Percentiles rank a stretch among this genome's conserved stretches.
These are phyloP conservation scores for Borostomias antarcticus DNA, from an alignment of 2,797 vertebrate species.

Conservation along the genomic window DNA sequence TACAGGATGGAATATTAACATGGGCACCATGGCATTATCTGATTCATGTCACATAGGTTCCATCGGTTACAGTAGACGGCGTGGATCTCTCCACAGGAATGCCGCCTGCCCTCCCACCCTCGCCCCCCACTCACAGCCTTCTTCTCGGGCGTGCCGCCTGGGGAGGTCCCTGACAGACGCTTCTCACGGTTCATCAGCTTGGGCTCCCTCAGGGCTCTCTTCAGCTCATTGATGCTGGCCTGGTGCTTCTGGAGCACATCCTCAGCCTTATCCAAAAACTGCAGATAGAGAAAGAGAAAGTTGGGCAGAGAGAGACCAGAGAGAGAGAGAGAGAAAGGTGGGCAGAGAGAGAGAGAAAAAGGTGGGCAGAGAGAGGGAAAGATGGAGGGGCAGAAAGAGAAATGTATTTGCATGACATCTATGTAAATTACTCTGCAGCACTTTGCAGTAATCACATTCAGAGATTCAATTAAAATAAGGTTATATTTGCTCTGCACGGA, in stretches of 20 bases:
- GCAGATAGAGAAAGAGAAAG: constrained; percentile 21
- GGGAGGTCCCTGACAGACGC: constrained; percentile 86
- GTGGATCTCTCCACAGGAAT: not conserved
- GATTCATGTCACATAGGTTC: not conserved
- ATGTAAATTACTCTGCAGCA: not conserved
- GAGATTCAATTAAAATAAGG: constrained; percentile 4
- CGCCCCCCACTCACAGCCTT: constrained; percentile 77
- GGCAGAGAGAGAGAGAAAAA: not conserved
- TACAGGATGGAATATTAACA: constrained; percentile 23
- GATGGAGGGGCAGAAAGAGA: not conserved
- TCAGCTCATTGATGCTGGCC: constrained; percentile 99
- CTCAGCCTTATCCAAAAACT: constrained; percentile 97
- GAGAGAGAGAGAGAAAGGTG: constrained; percentile 1
- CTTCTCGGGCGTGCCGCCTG: constrained; percentile 88
- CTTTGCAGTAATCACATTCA: constrained; percentile 11
- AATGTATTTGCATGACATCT: constrained; percentile 12
- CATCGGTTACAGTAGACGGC: not conserved
- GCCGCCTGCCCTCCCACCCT: not conserved
- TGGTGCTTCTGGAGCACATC: constrained; percentile 97
- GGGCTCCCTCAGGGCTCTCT: constrained; percentile 92
- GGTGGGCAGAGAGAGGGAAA: not conserved
- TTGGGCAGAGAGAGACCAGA: constrained; percentile 20
- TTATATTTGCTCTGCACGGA: constrained; percentile 26
- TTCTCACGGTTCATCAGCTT: constrained; percentile 91
- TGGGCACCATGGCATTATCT: not conserved